phyloP scores from a whole-genome alignment of 2,888 invertebrate species.

The Anticlea derivata region DNA sequence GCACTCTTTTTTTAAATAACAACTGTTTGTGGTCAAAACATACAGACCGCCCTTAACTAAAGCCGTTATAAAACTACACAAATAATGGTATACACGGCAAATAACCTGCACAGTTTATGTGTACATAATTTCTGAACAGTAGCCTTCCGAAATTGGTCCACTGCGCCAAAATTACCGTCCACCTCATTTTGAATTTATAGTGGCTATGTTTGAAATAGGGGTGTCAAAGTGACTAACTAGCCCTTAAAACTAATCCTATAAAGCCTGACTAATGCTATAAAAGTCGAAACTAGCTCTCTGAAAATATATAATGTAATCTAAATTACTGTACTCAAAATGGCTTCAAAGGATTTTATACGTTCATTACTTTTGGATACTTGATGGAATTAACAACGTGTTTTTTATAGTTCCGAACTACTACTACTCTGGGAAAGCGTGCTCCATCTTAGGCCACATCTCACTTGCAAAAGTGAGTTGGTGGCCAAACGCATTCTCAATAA shows the following conservation, averaged over 20 bases:
- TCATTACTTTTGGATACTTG: too few species aligned
- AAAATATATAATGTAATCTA: background rate
- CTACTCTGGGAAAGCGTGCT: too few species aligned
- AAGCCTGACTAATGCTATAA: background rate
- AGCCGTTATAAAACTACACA: conserved; percentile 7
- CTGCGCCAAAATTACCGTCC: conserved; percentile 23
- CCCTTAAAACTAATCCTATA: background rate
- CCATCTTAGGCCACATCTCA: too few species aligned
- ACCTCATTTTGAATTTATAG: conserved; percentile 30
- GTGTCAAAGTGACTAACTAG: conserved; percentile 7
- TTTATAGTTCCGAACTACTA: too few species aligned
- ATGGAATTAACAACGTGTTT: too few species aligned
- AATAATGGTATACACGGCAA: background rate
- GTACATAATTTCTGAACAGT: conserved; percentile 26
- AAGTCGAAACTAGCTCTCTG: background rate
- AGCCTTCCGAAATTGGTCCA: conserved; percentile 23
- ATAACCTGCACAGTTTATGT: conserved; percentile 26
- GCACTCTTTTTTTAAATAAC: too few species aligned
- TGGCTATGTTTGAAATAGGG: conserved; percentile 11
- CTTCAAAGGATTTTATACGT: too few species aligned
- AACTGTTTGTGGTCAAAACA: too few species aligned
- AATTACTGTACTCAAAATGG: background rate
- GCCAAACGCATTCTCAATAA: too few species aligned
- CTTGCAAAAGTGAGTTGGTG: too few species aligned
- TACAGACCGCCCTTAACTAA: background rate